A percentile compares a stretch with the other conserved stretches of the same genome.
phyloP scores from a whole-genome alignment of 2,113 vertebrate species.

The Eupsittula cactorum region DNA sequence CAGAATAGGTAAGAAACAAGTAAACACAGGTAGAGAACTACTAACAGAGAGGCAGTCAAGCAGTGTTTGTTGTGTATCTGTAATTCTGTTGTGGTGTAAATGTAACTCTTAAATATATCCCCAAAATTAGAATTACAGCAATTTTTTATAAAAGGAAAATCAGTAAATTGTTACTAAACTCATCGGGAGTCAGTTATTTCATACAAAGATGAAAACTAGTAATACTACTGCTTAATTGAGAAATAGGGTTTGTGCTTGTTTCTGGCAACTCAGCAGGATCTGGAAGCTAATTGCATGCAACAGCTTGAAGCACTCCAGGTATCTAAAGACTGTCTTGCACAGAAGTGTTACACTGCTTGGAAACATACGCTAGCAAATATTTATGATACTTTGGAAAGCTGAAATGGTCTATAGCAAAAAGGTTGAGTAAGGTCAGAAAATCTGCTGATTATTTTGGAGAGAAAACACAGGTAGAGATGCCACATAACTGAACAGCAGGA shows the following conservation, averaged over 20 bases:
- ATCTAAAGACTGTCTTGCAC: background rate
- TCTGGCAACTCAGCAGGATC: background rate
- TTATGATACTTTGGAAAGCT: background rate
- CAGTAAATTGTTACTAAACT: background rate
- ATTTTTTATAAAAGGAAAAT: background rate
- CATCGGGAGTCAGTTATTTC: background rate
- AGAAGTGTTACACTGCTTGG: slow-evolving; percentile 1
- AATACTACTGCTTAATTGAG: background rate
- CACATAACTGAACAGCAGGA: background rate
- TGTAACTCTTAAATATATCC: background rate
- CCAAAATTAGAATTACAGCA: background rate
- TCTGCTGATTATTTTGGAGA: background rate
- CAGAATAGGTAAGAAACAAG: background rate
- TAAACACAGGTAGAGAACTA: background rate
- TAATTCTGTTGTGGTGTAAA: background rate
- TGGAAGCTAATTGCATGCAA: background rate
- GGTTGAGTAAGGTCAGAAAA: background rate
- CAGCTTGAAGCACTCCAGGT: background rate
- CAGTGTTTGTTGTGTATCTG: background rate
- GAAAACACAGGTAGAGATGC: background rate
- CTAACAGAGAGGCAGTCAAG: background rate
- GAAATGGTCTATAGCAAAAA: background rate
- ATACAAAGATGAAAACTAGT: background rate
- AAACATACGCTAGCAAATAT: background rate
- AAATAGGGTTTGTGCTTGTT: background rate